Percentiles rank a stretch among this genome's conserved stretches.
Conservation (phyloP, 2,888 invertebrate species). For the Drosophila greeni region DNA sequence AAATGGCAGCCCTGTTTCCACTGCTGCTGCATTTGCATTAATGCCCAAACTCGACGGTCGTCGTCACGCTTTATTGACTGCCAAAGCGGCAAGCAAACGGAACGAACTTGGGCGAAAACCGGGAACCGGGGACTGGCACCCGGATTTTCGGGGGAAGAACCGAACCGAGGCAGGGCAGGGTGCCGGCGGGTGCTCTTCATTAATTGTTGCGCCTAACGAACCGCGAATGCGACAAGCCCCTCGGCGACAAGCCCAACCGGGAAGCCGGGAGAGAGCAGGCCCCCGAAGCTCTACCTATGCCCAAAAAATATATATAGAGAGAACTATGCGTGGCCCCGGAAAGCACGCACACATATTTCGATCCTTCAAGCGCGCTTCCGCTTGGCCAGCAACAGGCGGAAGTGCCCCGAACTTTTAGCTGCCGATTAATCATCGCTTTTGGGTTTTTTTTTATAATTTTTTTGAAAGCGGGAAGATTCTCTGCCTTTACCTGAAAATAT, state of each 20-base stretch:
- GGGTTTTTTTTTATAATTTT: neutral
- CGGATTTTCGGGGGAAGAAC: conserved; percentile 1
- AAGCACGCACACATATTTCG: conserved; percentile 19
- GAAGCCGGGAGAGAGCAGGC: neutral
- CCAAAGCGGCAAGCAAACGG: conserved; percentile 39
- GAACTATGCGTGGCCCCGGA: conserved; percentile 2
- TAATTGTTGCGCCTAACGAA: conserved; percentile 71
- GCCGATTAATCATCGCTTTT: conserved; percentile 15
- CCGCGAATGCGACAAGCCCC: conserved; percentile 66
- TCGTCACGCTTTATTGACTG: conserved; percentile 64
- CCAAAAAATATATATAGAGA: neutral
- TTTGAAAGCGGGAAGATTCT: neutral
- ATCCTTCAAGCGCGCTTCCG: conserved; percentile 73
- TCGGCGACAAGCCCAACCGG: conserved; percentile 11
- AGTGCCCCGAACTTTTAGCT: conserved; percentile 9
- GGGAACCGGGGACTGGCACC: neutral
- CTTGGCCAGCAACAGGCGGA: conserved; percentile 39
- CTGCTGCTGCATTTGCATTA: conserved; percentile 54
- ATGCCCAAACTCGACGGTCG: conserved; percentile 53
- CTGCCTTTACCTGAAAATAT: neutral
- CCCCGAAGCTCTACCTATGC: conserved; percentile 1
- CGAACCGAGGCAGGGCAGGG: neutral
- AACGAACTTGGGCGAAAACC: neutral
- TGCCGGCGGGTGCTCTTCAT: conserved; percentile 28
- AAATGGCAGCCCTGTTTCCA: neutral